Conservation (phyloP, 2,113 vertebrate genomes). For the Rousettus leschenaultii region DNA sequence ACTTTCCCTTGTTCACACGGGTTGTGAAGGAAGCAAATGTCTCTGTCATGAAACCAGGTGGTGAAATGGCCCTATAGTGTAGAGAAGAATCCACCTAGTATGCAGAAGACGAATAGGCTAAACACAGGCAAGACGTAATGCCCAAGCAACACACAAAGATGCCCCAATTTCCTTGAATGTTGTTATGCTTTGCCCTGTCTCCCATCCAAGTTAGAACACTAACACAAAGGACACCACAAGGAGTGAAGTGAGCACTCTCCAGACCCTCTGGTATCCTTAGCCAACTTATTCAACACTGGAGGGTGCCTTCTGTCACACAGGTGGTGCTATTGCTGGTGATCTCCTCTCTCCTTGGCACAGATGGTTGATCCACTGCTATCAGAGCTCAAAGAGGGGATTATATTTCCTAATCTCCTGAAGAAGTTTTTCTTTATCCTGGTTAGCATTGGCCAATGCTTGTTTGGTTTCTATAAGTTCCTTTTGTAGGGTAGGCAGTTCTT, state of each 20-base stretch:
- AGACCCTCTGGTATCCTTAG: neutral
- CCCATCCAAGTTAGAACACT: neutral
- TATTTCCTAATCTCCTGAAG: conserved; percentile 93
- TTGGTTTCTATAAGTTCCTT: conserved; percentile 84
- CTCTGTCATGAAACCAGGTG: conserved; percentile 20
- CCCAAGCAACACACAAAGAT: neutral
- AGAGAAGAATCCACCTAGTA: neutral
- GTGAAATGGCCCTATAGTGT: neutral
- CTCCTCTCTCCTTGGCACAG: conserved; percentile 53
- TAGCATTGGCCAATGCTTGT: conserved; percentile 86
- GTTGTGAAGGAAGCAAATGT: conserved; percentile 8
- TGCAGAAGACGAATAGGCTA: conserved; percentile 19
- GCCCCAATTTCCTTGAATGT: neutral
- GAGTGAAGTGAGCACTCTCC: neutral
- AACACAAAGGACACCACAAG: neutral
- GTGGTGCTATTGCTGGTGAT: conserved; percentile 77
- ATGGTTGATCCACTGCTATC: conserved; percentile 70
- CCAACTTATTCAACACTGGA: neutral
- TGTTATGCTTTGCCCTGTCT: neutral
- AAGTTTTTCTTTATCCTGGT: conserved; percentile 88
- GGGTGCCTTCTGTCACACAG: neutral
- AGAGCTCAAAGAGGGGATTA: conserved; percentile 91
- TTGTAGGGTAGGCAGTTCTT: conserved; percentile 80
- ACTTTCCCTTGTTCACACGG: neutral
- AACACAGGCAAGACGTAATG: neutral